phyloP scores from a whole-genome alignment of 2,888 invertebrate species.

The Caenorhabditis panamensis region DNA sequence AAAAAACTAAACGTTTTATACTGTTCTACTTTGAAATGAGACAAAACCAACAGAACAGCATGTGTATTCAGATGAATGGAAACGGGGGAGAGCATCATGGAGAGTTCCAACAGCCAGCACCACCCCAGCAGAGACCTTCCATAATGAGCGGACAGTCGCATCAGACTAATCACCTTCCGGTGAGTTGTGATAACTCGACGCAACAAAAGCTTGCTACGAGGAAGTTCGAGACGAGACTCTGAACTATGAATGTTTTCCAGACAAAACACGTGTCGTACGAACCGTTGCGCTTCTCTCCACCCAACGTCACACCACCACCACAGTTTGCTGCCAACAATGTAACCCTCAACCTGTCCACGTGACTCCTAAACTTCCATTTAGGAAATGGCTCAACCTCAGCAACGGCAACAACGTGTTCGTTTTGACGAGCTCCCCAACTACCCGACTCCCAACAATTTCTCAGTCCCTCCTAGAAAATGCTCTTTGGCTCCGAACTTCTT shows the following conservation, averaged over 20 bases:
- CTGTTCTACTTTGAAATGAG: not conserved
- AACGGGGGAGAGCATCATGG: not conserved
- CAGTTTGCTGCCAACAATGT: conserved; percentile 21
- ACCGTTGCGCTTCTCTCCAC: conserved; percentile 61
- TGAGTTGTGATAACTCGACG: conserved; percentile 17
- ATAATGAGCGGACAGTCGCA: conserved; percentile 59
- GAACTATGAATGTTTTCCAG: too few relatives aligned
- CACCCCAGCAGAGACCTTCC: conserved; percentile 43
- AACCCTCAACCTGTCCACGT: not conserved
- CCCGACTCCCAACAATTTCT: conserved; percentile 40
- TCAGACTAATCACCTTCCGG: conserved; percentile 44
- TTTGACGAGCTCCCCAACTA: conserved; percentile 58
- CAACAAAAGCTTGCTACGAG: too few relatives aligned
- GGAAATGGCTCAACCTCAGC: conserved; percentile 1
- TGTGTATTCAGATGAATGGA: conserved; percentile 45
- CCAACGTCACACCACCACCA: conserved; percentile 58
- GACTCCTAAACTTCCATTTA: too few relatives aligned
- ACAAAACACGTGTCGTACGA: conserved; percentile 45
- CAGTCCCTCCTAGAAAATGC: conserved; percentile 57
- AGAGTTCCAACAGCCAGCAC: conserved; percentile 19
- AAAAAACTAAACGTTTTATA: not conserved
- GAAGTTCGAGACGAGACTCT: too few relatives aligned
- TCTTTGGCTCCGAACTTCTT: conserved; percentile 62
- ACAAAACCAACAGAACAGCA: not conserved
- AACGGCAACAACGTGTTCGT: conserved; percentile 48